Evolutionary conservation across 1,140 invertebrate genomes (phyloP).

Genomic region (Gryllus bimaculatus): DNA sequence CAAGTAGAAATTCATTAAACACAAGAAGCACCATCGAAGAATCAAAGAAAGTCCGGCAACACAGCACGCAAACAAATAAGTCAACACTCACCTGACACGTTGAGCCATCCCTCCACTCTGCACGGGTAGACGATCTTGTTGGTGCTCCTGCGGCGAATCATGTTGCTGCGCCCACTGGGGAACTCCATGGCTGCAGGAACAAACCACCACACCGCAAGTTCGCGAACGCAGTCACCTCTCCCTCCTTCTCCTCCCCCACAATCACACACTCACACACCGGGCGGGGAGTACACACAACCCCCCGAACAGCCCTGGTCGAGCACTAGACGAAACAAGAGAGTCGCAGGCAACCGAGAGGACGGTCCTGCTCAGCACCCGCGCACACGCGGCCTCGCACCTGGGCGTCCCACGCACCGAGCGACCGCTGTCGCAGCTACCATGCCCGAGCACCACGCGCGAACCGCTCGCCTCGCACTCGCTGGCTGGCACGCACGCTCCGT

Average conservation of each 20-base stretch:
- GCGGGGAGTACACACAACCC: too few relatives aligned
- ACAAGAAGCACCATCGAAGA: constrained; percentile 16
- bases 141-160: constrained; percentile 24
- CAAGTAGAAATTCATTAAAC: neutral
- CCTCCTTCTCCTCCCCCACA: too few relatives aligned
- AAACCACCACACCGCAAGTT: too few relatives aligned
- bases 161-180: neutral
- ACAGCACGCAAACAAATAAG: too few relatives aligned
- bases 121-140: constrained; percentile 49
- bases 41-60: constrained; percentile 26
- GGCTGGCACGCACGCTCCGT: neutral
- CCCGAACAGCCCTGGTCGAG: too few relatives aligned
- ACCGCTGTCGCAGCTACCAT: neutral
- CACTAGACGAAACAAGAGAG: too few relatives aligned
- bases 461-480: neutral
- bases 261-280: too few relatives aligned
- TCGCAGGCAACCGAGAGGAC: too few relatives aligned
- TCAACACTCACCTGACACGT: constrained; percentile 47
- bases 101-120: constrained; percentile 58
- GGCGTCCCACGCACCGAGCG: too few relatives aligned
- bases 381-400: too few relatives aligned
- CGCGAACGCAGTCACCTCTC: too few relatives aligned
- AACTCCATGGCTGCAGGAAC: neutral
- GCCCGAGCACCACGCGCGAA: neutral
- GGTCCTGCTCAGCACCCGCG: too few relatives aligned